Conservation (phyloP, 2,113 vertebrate species). For the Lanius collurio region DNA sequence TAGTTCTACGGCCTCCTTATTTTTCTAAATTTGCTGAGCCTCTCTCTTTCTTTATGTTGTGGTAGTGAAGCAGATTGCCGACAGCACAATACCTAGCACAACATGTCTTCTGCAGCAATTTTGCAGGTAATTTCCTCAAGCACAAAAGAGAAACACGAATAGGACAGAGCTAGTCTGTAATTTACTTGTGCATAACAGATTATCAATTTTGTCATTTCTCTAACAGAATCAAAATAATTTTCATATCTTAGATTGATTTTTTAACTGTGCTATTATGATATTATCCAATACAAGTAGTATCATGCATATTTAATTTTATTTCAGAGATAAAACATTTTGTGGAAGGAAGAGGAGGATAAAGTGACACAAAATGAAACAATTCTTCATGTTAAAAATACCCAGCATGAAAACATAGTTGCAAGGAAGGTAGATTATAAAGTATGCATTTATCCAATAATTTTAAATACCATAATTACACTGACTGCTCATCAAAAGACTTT, state of each 20-base stretch:
- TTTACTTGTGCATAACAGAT: slow-evolving; percentile 44
- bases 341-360: slow-evolving; percentile 57
- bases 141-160: slow-evolving; percentile 24
- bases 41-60: slow-evolving; percentile 46
- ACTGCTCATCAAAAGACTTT: slow-evolving; percentile 77
- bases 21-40: slow-evolving; percentile 40
- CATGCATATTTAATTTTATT: slow-evolving; percentile 70
- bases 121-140: slow-evolving; percentile 53
- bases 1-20: background rate
- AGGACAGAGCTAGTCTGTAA: slow-evolving; percentile 14
- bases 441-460: slow-evolving; percentile 80
- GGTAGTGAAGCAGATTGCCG: slow-evolving; percentile 27
- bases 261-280: slow-evolving; percentile 44
- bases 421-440: slow-evolving; percentile 77
- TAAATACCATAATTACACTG: slow-evolving; percentile 79
- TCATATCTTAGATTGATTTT: slow-evolving; percentile 56
- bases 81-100: slow-evolving; percentile 28
- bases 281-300: slow-evolving; percentile 53
- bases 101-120: slow-evolving; percentile 15
- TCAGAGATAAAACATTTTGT: slow-evolving; percentile 69
- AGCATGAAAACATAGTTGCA: slow-evolving; percentile 67
- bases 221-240: slow-evolving; percentile 63
- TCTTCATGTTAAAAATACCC: slow-evolving; percentile 70
- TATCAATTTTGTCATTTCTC: slow-evolving; percentile 46
- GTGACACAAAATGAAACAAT: slow-evolving; percentile 71